Evolutionary conservation across 2,113 vertebrate species (phyloP).

Genomic region (Amphiprion ocellaris): DNA sequence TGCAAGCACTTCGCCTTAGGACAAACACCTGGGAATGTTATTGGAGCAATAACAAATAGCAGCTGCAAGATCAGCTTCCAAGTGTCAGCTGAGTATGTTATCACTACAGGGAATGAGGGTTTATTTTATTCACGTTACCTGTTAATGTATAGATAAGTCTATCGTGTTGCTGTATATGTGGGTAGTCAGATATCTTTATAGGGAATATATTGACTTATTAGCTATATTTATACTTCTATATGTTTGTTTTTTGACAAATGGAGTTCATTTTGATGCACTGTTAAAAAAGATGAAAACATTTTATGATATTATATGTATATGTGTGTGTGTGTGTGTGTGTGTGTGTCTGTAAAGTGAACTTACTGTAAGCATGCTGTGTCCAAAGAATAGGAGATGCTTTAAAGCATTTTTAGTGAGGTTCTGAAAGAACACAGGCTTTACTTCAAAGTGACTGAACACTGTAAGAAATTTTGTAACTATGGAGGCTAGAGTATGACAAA

Average conservation of each 20-base stretch:
- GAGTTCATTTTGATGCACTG: slow-evolving; percentile 37
- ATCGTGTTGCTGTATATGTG: slow-evolving; percentile 37
- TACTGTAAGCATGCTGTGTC: not conserved
- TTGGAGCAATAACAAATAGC: slow-evolving; percentile 22
- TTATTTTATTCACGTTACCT: slow-evolving; percentile 34
- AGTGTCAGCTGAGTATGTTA: not conserved
- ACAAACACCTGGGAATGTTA: slow-evolving; percentile 56
- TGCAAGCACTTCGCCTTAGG: slow-evolving; percentile 61
- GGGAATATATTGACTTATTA: slow-evolving; percentile 47
- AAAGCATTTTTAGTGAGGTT: not conserved
- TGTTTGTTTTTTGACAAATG: slow-evolving; percentile 63
- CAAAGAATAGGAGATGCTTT: slow-evolving; percentile 1
- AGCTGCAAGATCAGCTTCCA: not conserved
- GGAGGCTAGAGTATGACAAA: slow-evolving; percentile 6
- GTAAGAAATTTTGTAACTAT: not conserved
- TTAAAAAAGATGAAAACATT: slow-evolving; percentile 12
- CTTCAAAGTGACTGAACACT: not conserved
- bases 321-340: too few species aligned
- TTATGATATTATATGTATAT: not conserved
- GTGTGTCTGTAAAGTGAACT: not conserved
- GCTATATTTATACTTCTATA: slow-evolving; percentile 63
- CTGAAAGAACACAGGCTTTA: not conserved
- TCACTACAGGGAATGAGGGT: slow-evolving; percentile 58
- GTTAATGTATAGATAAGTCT: slow-evolving; percentile 47
- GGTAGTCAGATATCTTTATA: slow-evolving; percentile 64